A percentile compares a stretch with the other conserved stretches of the same genome.
Evolutionary conservation across 2,113 vertebrate species (phyloP).

Genomic region (Saguinus midas): DNA sequence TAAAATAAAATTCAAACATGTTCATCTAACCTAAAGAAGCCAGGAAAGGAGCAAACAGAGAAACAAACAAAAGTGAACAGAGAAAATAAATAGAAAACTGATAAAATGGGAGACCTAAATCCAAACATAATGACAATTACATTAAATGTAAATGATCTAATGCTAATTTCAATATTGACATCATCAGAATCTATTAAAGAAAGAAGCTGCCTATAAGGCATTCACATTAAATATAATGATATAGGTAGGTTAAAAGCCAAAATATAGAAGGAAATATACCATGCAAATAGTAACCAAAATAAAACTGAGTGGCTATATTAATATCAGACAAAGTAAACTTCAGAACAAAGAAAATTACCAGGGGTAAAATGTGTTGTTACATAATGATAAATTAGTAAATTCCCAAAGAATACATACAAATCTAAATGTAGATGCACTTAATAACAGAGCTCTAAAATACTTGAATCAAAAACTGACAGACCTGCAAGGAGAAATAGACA

Average conservation of each 20-base stretch:
- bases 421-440: background rate
- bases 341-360: background rate
- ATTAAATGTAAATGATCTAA: background rate
- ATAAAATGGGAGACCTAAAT: background rate
- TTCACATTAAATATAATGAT: background rate
- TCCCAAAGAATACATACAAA: background rate
- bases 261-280: background rate
- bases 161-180: background rate
- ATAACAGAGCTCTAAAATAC: background rate
- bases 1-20: background rate
- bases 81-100: background rate
- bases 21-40: background rate
- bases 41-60: background rate
- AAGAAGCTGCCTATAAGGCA: background rate
- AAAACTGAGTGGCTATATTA: background rate
- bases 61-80: background rate
- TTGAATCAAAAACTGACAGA: background rate
- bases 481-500: background rate
- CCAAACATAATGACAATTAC: background rate
- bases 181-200: background rate
- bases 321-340: background rate
- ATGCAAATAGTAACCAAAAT: background rate
- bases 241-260: background rate
- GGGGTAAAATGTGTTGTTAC: background rate
- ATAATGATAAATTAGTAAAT: background rate